Base-by-base conservation (phyloP, 2,113 vertebrate species). In the Circaetus gallicus region DNA sequence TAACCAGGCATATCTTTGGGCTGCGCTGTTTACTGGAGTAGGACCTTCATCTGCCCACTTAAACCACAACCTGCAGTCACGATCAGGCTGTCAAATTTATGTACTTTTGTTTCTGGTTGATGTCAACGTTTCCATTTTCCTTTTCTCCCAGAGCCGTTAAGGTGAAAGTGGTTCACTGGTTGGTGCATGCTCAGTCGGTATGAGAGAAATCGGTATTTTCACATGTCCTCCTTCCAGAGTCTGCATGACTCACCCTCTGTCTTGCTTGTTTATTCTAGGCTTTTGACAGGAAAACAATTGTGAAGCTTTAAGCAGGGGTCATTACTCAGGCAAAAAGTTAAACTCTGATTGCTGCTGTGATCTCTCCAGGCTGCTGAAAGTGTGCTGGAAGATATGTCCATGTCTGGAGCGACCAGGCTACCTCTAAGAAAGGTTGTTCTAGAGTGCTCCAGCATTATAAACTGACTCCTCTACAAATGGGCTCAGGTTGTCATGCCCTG, bases 241-340 rank as follows among this genome's bases (percentile, higher is more conserved):
- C 71, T 43, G 58, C 16, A 9, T 96, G 91, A 96, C 43, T 97
- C 93, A 95, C 36, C 17, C 74, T 87, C 42, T 25, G 43, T 43
- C 72, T 69, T 85, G 31, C 45, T 7, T 82, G 70, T 86, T 84
- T 79, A 36, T 90, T 86, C 52, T 49, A 40, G 66, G 84, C 32
- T 89, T 89, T 72, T 67, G 36, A 52, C 59, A 61, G 69, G 42
- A 67, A 93, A 93, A 91, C 20, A 76, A 42, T 55, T 25, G 38
- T 26, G 62, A 50, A n/a, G 32, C 11, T 91, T 86, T 34, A 82
- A 62, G 40, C 32, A 24, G 45, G 34, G 55, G 24, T 56, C 62
- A 13, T 81, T 73, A 32, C 17, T 62, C 47, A 31, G 34, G 53
- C 26, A 62, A 52, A 80, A 92, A 38, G 40, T 77, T 56, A 40